Base-by-base conservation (phyloP, 2,888 invertebrate species). In the Hypercompe scribonia region DNA sequence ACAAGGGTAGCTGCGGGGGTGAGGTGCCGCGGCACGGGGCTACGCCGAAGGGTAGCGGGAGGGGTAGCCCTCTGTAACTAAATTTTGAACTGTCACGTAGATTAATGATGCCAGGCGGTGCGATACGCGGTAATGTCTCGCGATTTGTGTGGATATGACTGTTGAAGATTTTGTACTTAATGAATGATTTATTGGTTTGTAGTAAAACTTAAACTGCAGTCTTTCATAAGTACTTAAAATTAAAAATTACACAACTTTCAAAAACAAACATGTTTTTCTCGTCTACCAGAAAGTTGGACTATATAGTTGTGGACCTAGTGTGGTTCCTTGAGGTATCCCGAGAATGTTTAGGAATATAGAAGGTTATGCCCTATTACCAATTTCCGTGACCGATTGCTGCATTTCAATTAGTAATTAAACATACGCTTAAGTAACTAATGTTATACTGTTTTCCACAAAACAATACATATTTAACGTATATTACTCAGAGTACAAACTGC, bases 1-100 rank as follows among this genome's bases (percentile, higher is more conserved):
- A 81, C 84, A 79, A 78, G 82, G 83, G 83, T 74, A 68, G 68
- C 77, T 68, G 73, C 68, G 75, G 75, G 74, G 74, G 69, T 21
- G 71, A 63, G 69, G 75, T 39, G 36, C 68, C 50, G 63, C 78
- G 79, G 77, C 61, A 78, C 81, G 73, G 70, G 71, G 74, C 42
- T 69, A 65, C 36, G 71, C 46, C 71, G 73, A 75, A 79, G 79
- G 77, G 75, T 74, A 81, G 73, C 73, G 81, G 82, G 87, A 85
- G 86, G 86, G 85, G 87, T 90, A 89, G 92, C 94, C 95, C 95
- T 94, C 95, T 94, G 95, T 95, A 95, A 95, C 95, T 95, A 95
- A 95, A 96, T 96, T 96, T 96, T 95, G 94, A 95, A 95, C 95
- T 96, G 96, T 96, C 96, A 96, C 95, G 95, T 93, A 96, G 95